Percentiles rank a stretch among this genome's conserved stretches.
Conservation (phyloP, 2,113 vertebrate genomes). For the Dendropsophus ebraccatus region DNA sequence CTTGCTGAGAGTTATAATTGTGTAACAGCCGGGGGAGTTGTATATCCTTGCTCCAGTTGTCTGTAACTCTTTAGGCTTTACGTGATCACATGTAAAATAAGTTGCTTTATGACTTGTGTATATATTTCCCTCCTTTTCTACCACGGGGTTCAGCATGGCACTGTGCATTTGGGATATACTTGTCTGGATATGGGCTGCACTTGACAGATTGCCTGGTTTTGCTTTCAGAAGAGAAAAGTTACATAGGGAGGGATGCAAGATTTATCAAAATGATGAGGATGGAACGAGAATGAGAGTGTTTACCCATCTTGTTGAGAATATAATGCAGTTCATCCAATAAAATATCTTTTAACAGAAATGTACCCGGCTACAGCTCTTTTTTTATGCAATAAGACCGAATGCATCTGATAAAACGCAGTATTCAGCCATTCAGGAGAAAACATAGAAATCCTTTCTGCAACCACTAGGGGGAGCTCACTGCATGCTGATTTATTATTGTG, state of each 20-base stretch:
- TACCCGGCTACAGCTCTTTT: background rate
- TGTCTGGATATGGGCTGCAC: background rate
- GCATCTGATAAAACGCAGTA: background rate
- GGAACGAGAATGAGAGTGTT: background rate
- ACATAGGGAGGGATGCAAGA: background rate
- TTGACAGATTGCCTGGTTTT: background rate
- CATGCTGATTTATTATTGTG: no score
- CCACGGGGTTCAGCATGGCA: background rate
- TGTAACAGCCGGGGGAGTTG: background rate
- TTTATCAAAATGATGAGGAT: background rate
- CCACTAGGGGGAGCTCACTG: no score
- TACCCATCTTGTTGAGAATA: background rate
- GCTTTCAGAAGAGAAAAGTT: background rate
- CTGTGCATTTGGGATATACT: background rate
- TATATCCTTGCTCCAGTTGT: background rate
- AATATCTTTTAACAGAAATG: background rate
- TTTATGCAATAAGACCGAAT: background rate
- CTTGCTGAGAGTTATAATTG: background rate
- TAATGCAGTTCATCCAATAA: conserved; percentile 26
- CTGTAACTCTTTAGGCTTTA: background rate
- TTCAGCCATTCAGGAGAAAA: no score
- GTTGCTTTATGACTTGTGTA: background rate
- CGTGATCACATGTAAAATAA: background rate
- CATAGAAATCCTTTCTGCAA: no score
- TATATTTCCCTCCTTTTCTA: background rate